Evolutionary conservation across 2,113 vertebrate genomes (phyloP).

Genomic region (Cyanoderma ruficeps): DNA sequence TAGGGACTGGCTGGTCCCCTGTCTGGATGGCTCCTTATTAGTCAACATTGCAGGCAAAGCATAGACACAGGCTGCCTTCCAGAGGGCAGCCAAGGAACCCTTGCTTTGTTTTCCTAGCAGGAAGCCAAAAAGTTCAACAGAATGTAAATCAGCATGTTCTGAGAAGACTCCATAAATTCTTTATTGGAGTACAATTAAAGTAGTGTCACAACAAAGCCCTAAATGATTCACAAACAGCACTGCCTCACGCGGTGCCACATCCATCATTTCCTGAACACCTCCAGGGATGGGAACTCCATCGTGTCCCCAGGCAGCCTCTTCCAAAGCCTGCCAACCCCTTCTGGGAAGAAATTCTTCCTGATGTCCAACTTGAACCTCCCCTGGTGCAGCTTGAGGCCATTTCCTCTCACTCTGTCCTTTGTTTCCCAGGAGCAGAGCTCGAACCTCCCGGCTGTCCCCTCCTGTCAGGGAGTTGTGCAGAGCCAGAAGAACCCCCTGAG

Average conservation of each 20-base stretch:
- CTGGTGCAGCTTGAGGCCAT: background rate
- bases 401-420: background rate
- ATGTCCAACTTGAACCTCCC: background rate
- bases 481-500: background rate
- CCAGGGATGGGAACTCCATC: background rate
- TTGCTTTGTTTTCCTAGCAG: background rate
- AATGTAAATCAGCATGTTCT: background rate
- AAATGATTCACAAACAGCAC: background rate
- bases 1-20: background rate
- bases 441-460: rapidly evolving
- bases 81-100: background rate
- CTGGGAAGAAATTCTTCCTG: background rate
- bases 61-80: background rate
- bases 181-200: background rate
- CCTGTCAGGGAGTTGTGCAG: background rate
- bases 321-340: background rate
- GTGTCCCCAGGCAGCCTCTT: background rate
- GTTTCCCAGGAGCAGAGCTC: background rate
- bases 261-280: background rate
- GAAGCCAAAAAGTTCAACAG: background rate
- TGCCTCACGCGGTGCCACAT: background rate
- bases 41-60: background rate
- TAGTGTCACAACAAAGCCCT: background rate
- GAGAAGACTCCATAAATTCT: background rate
- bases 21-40: background rate